A percentile compares a stretch with the other conserved stretches of the same genome.
Evolutionary conservation across 23 tunicate species (phyloP).

Genomic region (Phallusia fumigata): DNA sequence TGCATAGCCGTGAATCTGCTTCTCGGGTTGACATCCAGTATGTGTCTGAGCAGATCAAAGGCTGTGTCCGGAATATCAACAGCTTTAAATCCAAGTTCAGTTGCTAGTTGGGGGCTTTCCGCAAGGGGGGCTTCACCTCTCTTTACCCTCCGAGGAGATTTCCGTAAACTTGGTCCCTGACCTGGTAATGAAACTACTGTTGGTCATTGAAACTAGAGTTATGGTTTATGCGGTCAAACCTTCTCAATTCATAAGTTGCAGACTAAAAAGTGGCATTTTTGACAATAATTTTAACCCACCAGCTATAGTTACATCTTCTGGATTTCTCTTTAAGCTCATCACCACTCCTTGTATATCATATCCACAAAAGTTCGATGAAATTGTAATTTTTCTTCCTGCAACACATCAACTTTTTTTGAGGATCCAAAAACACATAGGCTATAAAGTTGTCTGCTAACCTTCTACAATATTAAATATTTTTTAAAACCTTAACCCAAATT

Average conservation of each 20-base stretch:
- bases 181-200: neutral
- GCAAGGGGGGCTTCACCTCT: neutral
- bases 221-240: too few relatives aligned
- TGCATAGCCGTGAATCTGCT: conserved; percentile 62
- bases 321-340: conserved; percentile 27
- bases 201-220: too few relatives aligned
- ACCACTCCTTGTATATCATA: conserved; percentile 57
- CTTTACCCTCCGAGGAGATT: neutral
- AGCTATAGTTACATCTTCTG: neutral
- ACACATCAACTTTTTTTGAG: neutral
- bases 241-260: too few relatives aligned
- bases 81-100: conserved; percentile 28
- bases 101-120: neutral
- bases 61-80: conserved; percentile 60
- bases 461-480: too few relatives aligned
- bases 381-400: conserved; percentile 53
- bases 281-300: too few relatives aligned
- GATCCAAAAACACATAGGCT: too few relatives aligned
- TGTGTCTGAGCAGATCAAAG: conserved; percentile 34
- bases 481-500: too few relatives aligned
- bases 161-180: neutral
- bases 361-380: conserved; percentile 47
- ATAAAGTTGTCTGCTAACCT: too few relatives aligned
- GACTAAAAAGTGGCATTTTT: too few relatives aligned
- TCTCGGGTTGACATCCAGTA: conserved; percentile 78